Conservation (phyloP, 1,140 invertebrate species). For the Gonatopus flavifemur region DNA sequence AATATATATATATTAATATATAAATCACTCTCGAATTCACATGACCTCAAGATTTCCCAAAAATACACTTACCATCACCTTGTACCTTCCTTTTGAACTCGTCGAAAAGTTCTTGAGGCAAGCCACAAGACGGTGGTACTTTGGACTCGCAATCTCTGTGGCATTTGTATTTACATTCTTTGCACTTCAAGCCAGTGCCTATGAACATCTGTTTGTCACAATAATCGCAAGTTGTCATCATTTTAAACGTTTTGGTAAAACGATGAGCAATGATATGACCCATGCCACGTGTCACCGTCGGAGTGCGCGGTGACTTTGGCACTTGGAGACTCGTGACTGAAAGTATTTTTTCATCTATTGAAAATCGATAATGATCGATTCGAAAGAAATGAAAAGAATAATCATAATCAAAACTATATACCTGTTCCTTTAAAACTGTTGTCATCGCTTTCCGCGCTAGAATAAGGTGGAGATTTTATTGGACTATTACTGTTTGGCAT, state of each 20-base stretch:
- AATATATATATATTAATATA: neutral
- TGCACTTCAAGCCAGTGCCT: constrained; percentile 83
- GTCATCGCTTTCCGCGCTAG: constrained; percentile 63
- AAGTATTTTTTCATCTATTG: constrained; percentile 10
- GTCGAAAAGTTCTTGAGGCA: constrained; percentile 80
- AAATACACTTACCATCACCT: constrained; percentile 59
- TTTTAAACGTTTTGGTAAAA: constrained; percentile 85
- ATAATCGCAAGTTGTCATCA: constrained; percentile 86
- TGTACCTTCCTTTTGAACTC: constrained; percentile 73
- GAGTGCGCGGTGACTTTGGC: constrained; percentile 76
- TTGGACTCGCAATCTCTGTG: constrained; percentile 87
- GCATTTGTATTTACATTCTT: constrained; percentile 95
- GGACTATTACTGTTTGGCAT: constrained; percentile 65
- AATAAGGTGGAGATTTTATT: constrained; percentile 67
- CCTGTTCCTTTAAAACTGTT: constrained; percentile 56
- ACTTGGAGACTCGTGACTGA: constrained; percentile 61
- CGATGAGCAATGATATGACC: constrained; percentile 89
- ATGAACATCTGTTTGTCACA: constrained; percentile 92
- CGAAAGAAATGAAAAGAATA: constrained; percentile 3
- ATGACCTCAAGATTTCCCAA: neutral
- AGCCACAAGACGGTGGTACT: constrained; percentile 88
- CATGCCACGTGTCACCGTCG: constrained; percentile 74
- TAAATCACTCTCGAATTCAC: neutral
- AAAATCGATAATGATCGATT: no score
- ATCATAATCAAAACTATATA: constrained; percentile 13